Conservation (phyloP, 1,140 invertebrate genomes). For the Apis laboriosa region DNA sequence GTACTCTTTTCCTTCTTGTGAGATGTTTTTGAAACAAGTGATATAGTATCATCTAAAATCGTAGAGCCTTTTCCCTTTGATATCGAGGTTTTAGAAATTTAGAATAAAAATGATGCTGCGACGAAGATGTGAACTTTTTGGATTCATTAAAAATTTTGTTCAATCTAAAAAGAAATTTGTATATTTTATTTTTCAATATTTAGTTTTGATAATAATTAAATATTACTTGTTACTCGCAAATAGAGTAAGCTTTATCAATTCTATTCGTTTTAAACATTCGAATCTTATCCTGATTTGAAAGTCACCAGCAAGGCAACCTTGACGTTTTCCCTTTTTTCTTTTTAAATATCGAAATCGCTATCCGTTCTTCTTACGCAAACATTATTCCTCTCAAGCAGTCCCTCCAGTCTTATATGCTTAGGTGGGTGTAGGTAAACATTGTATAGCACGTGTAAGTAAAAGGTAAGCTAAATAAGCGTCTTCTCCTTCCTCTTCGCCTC, state of each 20-base stretch:
- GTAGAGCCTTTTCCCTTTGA: background rate
- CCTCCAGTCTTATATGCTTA: slow-evolving; percentile 72
- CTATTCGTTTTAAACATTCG: too few relatives aligned
- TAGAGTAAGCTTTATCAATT: background rate
- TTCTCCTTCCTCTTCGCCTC: slow-evolving; percentile 32
- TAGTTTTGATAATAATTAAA: too few relatives aligned
- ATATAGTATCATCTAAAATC: background rate
- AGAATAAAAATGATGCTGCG: background rate
- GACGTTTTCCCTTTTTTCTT: slow-evolving; percentile 29
- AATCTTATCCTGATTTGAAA: background rate
- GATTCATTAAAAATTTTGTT: background rate
- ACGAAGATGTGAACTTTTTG: background rate
- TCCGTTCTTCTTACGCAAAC: slow-evolving; percentile 62
- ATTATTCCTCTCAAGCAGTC: slow-evolving; percentile 67
- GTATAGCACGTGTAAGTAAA: slow-evolving; percentile 74
- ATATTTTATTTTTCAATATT: too few relatives aligned
- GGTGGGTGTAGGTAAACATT: slow-evolving; percentile 76
- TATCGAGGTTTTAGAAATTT: background rate
- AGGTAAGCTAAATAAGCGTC: slow-evolving; percentile 75
- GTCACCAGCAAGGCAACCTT: slow-evolving; percentile 26
- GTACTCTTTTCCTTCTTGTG: background rate
- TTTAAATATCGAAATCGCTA: slow-evolving; percentile 60
- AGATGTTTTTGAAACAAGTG: background rate
- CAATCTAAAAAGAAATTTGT: too few relatives aligned
- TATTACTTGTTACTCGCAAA: background rate